Percentiles rank a stretch among this genome's conserved stretches.
phyloP scores from a whole-genome alignment of 2,797 vertebrate species.

The Odontamblyopus lacepedii region DNA sequence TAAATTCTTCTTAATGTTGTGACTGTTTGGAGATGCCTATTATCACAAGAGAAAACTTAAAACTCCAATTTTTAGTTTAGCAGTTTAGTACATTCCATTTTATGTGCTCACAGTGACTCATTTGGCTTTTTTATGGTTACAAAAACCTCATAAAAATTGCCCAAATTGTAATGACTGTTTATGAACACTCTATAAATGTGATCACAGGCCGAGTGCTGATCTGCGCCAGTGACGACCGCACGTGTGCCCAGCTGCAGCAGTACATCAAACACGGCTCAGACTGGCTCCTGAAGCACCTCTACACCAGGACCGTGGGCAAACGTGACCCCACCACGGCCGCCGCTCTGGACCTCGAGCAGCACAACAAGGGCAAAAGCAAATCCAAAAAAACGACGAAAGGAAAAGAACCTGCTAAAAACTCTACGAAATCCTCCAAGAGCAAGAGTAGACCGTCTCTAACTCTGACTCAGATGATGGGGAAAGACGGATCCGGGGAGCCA shows the following conservation, averaged over 20 bases:
- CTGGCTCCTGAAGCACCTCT: slow-evolving; percentile 84
- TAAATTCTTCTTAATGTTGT: too few species aligned
- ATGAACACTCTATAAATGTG: background rate
- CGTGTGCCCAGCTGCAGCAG: slow-evolving; percentile 92
- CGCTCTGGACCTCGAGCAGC: slow-evolving; percentile 53
- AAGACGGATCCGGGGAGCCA: slow-evolving; percentile 37
- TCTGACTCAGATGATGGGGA: slow-evolving; percentile 86
- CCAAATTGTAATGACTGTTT: too few species aligned
- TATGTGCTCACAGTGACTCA: too few species aligned
- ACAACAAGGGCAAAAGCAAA: slow-evolving; percentile 68
- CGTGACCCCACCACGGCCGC: slow-evolving; percentile 62
- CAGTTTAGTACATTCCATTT: too few species aligned
- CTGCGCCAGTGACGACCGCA: slow-evolving; percentile 93
- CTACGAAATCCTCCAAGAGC: slow-evolving; percentile 65
- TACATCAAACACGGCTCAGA: slow-evolving; percentile 82
- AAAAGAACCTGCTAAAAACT: slow-evolving; percentile 62
- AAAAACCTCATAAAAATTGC: too few species aligned
- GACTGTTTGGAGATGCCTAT: too few species aligned
- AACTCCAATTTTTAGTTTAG: too few species aligned
- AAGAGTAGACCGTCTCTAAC: slow-evolving; percentile 78
- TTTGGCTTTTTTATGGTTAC: too few species aligned
- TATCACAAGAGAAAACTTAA: too few species aligned
- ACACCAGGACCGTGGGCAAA: slow-evolving; percentile 85
- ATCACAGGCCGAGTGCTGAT: slow-evolving; percentile 88
- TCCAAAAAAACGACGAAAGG: slow-evolving; percentile 69